phyloP scores from a whole-genome alignment of 1,140 invertebrate species.

The Zaprionus ghesquierei region DNA sequence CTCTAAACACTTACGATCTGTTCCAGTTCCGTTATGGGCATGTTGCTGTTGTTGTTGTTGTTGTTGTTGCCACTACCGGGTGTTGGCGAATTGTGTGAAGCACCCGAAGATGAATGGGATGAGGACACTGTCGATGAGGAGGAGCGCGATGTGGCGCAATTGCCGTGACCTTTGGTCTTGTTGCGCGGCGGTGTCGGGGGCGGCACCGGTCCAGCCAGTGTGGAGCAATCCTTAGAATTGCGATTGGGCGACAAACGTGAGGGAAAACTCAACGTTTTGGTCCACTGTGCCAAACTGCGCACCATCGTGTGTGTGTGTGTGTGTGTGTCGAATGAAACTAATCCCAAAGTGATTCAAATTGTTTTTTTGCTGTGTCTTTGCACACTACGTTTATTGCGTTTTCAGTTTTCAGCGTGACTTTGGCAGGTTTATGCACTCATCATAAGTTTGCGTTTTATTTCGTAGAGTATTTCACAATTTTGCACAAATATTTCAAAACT shows the following conservation, averaged over 20 bases:
- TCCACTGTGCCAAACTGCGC: constrained; percentile 92
- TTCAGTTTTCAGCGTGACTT: constrained; percentile 7
- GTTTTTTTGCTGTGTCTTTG: background rate
- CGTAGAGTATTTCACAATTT: constrained; percentile 46
- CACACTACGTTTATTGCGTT: constrained; percentile 24
- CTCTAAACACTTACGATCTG: constrained; percentile 85
- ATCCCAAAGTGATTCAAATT: constrained; percentile 64
- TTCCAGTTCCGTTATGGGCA: constrained; percentile 86
- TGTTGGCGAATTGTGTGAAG: constrained; percentile 63
- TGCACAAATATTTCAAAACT: constrained; percentile 56
- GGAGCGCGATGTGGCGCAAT: constrained; percentile 80
- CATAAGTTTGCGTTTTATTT: constrained; percentile 8
- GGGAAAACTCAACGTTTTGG: constrained; percentile 93
- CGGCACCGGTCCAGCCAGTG: constrained; percentile 82
- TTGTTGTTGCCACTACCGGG: constrained; percentile 75
- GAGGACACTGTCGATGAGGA: constrained; percentile 83
- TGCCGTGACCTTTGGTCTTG: constrained; percentile 71
- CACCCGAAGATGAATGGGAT: constrained; percentile 67
- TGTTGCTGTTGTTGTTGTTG: constrained; percentile 70
- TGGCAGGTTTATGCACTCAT: constrained; percentile 44
- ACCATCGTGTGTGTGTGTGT: constrained; percentile 86
- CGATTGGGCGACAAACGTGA: constrained; percentile 90
- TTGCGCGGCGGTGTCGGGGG: constrained; percentile 84
- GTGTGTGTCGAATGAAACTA: constrained; percentile 50
- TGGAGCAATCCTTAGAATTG: constrained; percentile 87